Evolutionary conservation across 1,140 invertebrate genomes (phyloP), one percentile per base, ranked within the genome.

Genomic region (Musca vetustissima): DNA sequence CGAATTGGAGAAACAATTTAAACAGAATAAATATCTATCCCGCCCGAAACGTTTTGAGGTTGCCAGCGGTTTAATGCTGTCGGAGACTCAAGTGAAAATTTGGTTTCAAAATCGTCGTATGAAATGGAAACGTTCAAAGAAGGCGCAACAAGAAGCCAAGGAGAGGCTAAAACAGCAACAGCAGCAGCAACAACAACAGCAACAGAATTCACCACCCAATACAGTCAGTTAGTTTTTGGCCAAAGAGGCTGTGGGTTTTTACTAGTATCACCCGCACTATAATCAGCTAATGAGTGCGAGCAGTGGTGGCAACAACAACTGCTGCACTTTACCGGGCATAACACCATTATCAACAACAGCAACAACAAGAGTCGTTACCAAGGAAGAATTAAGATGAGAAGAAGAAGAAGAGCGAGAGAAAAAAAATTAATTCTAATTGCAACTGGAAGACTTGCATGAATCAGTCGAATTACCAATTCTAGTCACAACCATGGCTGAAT

Each of bases 31-130:
- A 85, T 99, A 99, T 85, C 88, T 99, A 19, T 99, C 97, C 28
- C 87, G 98, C 75, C 98, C 98, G 1, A 98, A 98, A 85, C 87
- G 98, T 77, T 99, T 98, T 81, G 97, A 99, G 86, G 97, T 99
- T 8, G 98, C 98, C 43, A 98, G 97, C 21, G 95, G 94, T 52
- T 84, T 99, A 61, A 96, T 97, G 93, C 88, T 99, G 1, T 99
- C 96, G 9, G 98, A 99, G 86, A 99, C 97, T 19, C 97, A 99
- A 91, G 97, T 97, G 52, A 97, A 97, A 86, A 97, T 97, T 71
- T 97, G 95, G 95, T 97, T 97, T 83, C 95, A 97, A 88, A 97
- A 97, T 83, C 87, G 95, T 17, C 86, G 94, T 73, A 97, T 97
- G 95, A 97, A 97, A 80, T 97, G 94, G 94, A 97, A 97, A 81